phyloP scores from a whole-genome alignment of 1,140 invertebrate genomes.

The Charaxes varanes region DNA sequence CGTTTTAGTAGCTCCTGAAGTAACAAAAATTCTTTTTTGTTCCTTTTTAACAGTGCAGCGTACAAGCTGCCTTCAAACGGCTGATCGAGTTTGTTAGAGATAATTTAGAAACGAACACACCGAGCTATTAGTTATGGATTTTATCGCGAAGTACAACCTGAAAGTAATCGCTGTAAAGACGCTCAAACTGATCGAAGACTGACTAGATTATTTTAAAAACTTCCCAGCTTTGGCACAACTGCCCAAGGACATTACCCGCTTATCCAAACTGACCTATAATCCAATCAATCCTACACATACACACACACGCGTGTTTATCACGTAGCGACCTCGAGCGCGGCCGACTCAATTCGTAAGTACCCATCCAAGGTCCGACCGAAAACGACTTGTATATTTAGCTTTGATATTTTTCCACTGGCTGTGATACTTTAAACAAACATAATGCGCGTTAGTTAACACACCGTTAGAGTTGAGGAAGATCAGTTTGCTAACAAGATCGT shows the following conservation, averaged over 20 bases:
- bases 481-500: conserved; percentile 16
- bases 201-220: too few species aligned
- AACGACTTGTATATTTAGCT: conserved; percentile 30
- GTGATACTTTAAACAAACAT: conserved; percentile 13
- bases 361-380: conserved; percentile 40
- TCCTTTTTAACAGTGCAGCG: too few species aligned
- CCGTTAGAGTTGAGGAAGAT: conserved; percentile 29
- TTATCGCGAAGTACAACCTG: too few species aligned
- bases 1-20: too few species aligned
- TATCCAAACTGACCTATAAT: conserved; percentile 34
- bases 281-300: conserved; percentile 25
- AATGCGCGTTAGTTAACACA: neutral
- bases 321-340: conserved; percentile 39
- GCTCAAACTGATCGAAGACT: conserved; percentile 2
- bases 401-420: conserved; percentile 22
- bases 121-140: too few species aligned
- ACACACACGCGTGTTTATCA: conserved; percentile 24
- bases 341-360: conserved; percentile 45
- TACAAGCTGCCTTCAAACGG: too few species aligned
- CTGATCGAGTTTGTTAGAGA: too few species aligned
- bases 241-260: conserved; percentile 26
- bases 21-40: too few species aligned
- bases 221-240: too few species aligned
- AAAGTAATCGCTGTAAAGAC: too few species aligned
- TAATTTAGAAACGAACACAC: too few species aligned